Percentiles rank a stretch among this genome's conserved stretches.
phyloP scores from a whole-genome alignment of 1,140 invertebrate species.

The Drosophila kanapiae region DNA sequence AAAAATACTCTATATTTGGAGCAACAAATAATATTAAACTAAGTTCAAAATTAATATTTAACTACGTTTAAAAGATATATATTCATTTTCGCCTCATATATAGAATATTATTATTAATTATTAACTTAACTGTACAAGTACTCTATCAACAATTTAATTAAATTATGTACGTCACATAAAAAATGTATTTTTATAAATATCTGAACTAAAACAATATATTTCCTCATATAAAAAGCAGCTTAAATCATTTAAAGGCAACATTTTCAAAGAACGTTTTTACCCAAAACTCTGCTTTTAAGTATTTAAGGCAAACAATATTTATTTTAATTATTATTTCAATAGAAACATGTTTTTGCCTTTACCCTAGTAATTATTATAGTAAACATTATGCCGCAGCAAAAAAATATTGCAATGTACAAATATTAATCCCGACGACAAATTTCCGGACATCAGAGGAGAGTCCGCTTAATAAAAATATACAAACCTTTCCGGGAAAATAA shows the following conservation, averaged over 20 bases:
- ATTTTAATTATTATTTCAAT: slow-evolving; percentile 3
- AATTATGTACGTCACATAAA: too few relatives aligned
- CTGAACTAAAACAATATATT: too few relatives aligned
- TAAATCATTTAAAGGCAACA: fast-evolving
- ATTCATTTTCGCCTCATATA: too few relatives aligned
- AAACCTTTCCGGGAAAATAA: slow-evolving; percentile 15
- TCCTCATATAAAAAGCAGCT: not conserved
- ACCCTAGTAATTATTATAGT: slow-evolving; percentile 1
- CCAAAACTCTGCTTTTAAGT: not conserved
- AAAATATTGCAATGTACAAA: not conserved
- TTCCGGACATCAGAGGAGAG: slow-evolving; percentile 2
- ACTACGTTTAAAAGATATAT: too few relatives aligned
- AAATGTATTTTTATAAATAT: too few relatives aligned
- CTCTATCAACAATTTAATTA: too few relatives aligned
- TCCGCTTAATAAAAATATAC: slow-evolving; percentile 6
- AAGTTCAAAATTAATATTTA: too few relatives aligned
- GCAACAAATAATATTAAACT: too few relatives aligned
- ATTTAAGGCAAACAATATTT: slow-evolving; percentile 2
- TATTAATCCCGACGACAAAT: slow-evolving; percentile 10
- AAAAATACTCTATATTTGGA: too few relatives aligned
- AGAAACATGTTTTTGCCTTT: not conserved
- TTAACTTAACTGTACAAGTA: too few relatives aligned
- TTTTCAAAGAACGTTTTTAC: not conserved
- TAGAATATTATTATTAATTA: too few relatives aligned
- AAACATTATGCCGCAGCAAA: not conserved